Evolutionary conservation across 2,888 invertebrate genomes (phyloP), one percentile per base, ranked within the genome.

Genomic region (Lathronympha strigana): DNA sequence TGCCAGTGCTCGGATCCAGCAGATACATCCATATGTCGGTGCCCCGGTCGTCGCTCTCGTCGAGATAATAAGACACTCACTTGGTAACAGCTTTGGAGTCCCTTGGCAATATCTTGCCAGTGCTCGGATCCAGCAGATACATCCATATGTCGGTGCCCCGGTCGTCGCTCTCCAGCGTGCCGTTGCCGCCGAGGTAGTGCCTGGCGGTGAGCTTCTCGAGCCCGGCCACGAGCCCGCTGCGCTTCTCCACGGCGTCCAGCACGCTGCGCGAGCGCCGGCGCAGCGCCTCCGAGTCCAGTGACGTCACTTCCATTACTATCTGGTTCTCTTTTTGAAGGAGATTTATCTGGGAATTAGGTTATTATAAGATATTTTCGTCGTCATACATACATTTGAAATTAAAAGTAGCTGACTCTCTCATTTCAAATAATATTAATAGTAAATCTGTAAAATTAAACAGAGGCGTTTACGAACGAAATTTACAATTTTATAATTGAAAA

Each of bases 61-160:
- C 33, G 33, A 11, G 3, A 11, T 33, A 11, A 4, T 19, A 9
- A 2, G 8, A 0, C 40, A 92, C 89, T 85, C 85, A 96, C 94
- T 94, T 94, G 75, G 94, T 93, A 25, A 98, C 94, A 36, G 93
- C 83, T 0, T 94, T 92, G 69, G 95, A 95, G 72, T 97, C 97
- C 51, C 96, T 93, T 0, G 93, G 89, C 40, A 98, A 84, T 71
- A 98, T 96, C 55, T 89, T 90, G 69, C 97, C 97, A 0, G 94
- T 95, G 60, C 91, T 93, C 0, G 97, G 97, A 86, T 98, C 96
- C 2, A 98, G 92, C 0, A 96, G 93, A 76, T 97, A 97, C 81
- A 98, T 94, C 97, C 97, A 97, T 5, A 97, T 94, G 75, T 98
- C 97, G 0, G 97, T 97, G 6, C 96, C 96, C 5, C 93, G 93